Evolutionary conservation across 2,113 vertebrate genomes (phyloP).

Genomic region (zebrafish (Danio rerio)): DNA sequence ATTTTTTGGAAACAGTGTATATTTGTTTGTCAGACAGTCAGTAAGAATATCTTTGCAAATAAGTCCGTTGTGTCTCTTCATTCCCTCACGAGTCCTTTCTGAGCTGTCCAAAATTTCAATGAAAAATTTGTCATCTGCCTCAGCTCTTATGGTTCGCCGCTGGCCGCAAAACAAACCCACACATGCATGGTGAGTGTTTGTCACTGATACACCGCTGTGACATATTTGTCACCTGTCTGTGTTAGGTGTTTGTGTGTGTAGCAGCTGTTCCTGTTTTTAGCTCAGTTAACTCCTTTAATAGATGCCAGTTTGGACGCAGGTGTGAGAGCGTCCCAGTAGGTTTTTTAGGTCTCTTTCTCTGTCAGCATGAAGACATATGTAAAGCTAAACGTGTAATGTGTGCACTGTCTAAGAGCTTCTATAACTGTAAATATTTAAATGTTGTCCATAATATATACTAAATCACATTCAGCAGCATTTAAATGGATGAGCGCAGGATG

Average conservation of each 20-base stretch:
- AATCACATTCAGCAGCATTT: neutral
- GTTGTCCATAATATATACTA: neutral
- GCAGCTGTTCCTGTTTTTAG: slow-evolving; percentile 47
- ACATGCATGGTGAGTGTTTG: slow-evolving; percentile 47
- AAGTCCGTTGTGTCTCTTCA: slow-evolving; percentile 6
- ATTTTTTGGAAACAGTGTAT: too few relatives aligned
- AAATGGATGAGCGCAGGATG: slow-evolving; percentile 45
- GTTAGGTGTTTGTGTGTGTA: slow-evolving; percentile 47
- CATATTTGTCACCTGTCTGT: slow-evolving; percentile 43
- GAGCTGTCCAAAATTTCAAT: slow-evolving; percentile 68
- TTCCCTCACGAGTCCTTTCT: slow-evolving; percentile 22
- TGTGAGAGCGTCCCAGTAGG: slow-evolving; percentile 69
- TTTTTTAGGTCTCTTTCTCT: slow-evolving; percentile 68
- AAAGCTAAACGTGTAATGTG: neutral
- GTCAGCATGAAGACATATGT: slow-evolving; percentile 26
- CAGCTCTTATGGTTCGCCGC: slow-evolving; percentile 70
- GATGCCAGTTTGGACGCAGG: slow-evolving; percentile 67
- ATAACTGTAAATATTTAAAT: neutral
- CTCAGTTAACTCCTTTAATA: slow-evolving; percentile 35
- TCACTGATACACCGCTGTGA: slow-evolving; percentile 46
- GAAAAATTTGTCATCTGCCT: slow-evolving; percentile 78
- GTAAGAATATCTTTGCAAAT: too few relatives aligned
- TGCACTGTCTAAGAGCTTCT: neutral
- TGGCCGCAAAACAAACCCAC: slow-evolving; percentile 30
- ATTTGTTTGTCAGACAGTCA: too few relatives aligned